Conservation (phyloP, 2,888 invertebrate species). For the Drosophila percnosoma region DNA sequence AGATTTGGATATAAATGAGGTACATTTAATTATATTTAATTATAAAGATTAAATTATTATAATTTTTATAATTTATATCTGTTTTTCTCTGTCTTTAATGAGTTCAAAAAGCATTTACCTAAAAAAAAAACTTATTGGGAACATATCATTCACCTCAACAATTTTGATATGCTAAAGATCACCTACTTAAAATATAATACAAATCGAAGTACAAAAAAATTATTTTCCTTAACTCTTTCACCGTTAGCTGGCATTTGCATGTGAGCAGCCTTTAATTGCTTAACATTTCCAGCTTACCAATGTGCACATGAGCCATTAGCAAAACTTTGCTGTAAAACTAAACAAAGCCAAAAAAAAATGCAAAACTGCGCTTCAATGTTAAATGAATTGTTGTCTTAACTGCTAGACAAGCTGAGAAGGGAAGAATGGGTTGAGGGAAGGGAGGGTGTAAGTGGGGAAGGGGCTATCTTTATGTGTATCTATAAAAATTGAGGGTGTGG, state of each 20-base stretch:
- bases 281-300: constrained; percentile 39
- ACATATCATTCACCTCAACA: no score
- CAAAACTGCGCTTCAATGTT: constrained; percentile 70
- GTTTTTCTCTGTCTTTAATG: no score
- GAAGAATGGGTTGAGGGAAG: fast-evolving
- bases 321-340: constrained; percentile 54
- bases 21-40: background rate
- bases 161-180: no score
- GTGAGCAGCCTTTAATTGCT: background rate
- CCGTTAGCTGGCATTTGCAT: background rate
- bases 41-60: background rate
- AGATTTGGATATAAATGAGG: background rate
- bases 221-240: background rate
- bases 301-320: constrained; percentile 65
- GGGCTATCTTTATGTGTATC: constrained; percentile 11
- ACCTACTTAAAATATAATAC: no score
- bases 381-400: constrained; percentile 80
- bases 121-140: no score
- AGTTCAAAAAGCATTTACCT: no score
- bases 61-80: no score
- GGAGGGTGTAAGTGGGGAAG: background rate
- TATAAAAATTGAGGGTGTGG: constrained; percentile 48
- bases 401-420: constrained; percentile 49
- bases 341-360: constrained; percentile 7
- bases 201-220: background rate